Percentiles rank a stretch among this genome's conserved stretches.
Conservation (phyloP, 2,888 invertebrate genomes). For the Steromphala cineraria region DNA sequence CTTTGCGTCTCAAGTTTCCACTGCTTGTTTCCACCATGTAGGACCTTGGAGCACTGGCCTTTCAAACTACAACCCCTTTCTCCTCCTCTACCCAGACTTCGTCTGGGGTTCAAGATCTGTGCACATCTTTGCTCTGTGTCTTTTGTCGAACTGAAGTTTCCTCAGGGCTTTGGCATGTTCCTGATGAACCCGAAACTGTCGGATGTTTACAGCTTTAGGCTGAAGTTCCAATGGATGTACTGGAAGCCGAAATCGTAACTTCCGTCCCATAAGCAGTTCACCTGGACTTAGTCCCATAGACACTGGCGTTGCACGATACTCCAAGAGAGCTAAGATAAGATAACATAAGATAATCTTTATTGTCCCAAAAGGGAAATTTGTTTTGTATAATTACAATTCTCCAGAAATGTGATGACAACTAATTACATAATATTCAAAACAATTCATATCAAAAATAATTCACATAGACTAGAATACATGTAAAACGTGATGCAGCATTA, state of each 20-base stretch:
- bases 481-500: too few relatives aligned
- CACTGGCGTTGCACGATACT: too few relatives aligned
- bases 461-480: too few relatives aligned
- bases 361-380: too few relatives aligned
- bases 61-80: background rate
- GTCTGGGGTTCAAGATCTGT: background rate
- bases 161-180: background rate
- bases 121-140: background rate
- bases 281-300: background rate
- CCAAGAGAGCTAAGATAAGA: too few relatives aligned
- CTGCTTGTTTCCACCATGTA: background rate
- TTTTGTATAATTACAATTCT: too few relatives aligned
- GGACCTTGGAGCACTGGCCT: background rate
- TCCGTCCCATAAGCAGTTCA: background rate
- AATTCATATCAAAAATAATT: too few relatives aligned
- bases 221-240: too few relatives aligned
- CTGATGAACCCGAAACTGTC: too few relatives aligned
- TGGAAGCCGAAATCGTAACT: background rate
- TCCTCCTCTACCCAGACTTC: background rate
- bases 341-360: too few relatives aligned
- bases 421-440: too few relatives aligned
- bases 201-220: background rate
- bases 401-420: too few relatives aligned
- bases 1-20: background rate
- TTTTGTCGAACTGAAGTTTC: background rate